Evolutionary conservation across 2,888 invertebrate genomes (phyloP).

Genomic region (Rotaria socialis): DNA sequence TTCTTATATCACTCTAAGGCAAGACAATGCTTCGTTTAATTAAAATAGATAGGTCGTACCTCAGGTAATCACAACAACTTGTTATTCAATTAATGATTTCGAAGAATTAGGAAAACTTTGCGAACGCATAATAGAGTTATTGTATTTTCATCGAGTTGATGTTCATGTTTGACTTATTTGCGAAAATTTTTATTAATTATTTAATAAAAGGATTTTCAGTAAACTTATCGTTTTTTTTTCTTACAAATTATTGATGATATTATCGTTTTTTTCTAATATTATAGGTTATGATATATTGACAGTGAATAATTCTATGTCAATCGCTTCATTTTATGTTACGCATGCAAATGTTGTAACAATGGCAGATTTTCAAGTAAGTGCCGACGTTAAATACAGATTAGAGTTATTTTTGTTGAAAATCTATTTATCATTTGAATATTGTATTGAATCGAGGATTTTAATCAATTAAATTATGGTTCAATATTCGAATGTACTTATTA

Average conservation of each 20-base stretch:
- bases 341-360: constrained; percentile 75
- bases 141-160: constrained; percentile 95
- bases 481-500: constrained; percentile 74
- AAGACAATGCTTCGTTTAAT: neutral
- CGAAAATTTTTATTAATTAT: constrained; percentile 71
- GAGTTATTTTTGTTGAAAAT: too few relatives aligned
- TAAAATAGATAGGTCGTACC: constrained; percentile 66
- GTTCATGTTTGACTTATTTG: constrained; percentile 94
- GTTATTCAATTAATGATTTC: constrained; percentile 90
- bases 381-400: too few relatives aligned
- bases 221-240: neutral
- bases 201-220: constrained; percentile 67
- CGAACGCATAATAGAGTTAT: constrained; percentile 68
- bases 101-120: constrained; percentile 82
- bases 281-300: constrained; percentile 78
- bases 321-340: constrained; percentile 93
- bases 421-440: constrained; percentile 81
- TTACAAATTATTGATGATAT: neutral
- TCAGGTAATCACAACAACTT: constrained; percentile 83
- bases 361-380: constrained; percentile 70
- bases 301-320: constrained; percentile 87
- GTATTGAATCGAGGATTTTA: constrained; percentile 88
- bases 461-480: constrained; percentile 91
- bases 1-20: neutral
- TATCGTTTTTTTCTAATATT: neutral